Evolutionary conservation across 2,888 invertebrate genomes (phyloP), one percentile per base, ranked within the genome.

Genomic region (Drosophila tripunctata): DNA sequence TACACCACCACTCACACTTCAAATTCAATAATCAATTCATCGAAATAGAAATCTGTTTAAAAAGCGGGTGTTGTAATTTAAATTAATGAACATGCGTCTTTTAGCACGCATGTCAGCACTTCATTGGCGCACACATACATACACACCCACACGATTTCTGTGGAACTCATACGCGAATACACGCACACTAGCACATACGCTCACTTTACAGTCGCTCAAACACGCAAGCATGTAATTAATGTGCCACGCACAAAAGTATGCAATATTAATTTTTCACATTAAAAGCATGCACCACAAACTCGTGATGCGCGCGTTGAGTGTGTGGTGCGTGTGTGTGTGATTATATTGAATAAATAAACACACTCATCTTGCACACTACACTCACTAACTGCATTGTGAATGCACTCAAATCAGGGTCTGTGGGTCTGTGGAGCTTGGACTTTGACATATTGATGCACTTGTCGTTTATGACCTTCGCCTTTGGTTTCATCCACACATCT

Each of bases 181-280:
- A 27, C 27, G 27, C 8, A 10, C 27, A 27, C 27, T n/a, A n/a
- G 27, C 27, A 27, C 27, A 10, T 27, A 27, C 27, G 8, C 10
- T 10, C 27, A n/a, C n/a, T n/a, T n/a, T n/a, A n/a, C n/a, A 27
- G 27, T 22, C 38, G 51, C 45, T 12, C 50, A 33, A 24, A 14
- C 62, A 43, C 48, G 44, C 41, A 44, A 19, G 24, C 33, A 21
- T 21, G 17, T 43, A 30, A 12, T 60, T 65, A 68, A 67, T 54
- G 58, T 45, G 54, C 50, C 45, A 21, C 54, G 57, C 64, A 58
- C 52, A 52, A 61, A 60, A 64, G 55, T 61, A 69, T 76, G 66
- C 75, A 76, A 78, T 70, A 76, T 70, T 78, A 64, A 76, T 69
- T 60, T 69, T 47, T n/a, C 41, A 24, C 63, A 67, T 67, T 69